Evolutionary conservation across 2,888 invertebrate species (phyloP), one percentile per base, ranked within the genome.

Genomic region (Lumbricus terrestris): DNA sequence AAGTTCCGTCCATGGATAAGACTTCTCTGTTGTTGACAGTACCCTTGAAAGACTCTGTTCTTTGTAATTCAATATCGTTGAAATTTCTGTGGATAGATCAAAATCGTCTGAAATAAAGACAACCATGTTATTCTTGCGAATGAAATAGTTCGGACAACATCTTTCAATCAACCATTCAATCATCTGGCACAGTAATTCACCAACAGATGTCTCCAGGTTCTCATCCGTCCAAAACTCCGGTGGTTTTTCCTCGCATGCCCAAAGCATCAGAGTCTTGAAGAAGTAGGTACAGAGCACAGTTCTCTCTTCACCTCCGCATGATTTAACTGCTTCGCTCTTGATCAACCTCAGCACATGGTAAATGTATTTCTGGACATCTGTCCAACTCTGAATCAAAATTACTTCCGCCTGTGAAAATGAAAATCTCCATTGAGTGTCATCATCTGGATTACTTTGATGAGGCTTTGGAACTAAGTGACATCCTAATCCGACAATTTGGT

Each of bases 221-320:
- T 35, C 33, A 18, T 88, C 88, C 18, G 37, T 40, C 88, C 88
- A 88, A 38, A 88, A 88, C 11, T 40, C n/a, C n/a, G 37, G 38
- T 18, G 88, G 88, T 38, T 40, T 37, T 16, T 88, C 16, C 40
- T 88, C 88, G 40, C 37, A 88, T 29, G 88, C 88, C 88, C 88
- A 88, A 20, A 88, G 40, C 88, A 88, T 88, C n/a, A 88, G 40
- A 29, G 88, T 88, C 40, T 88, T 88, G 88, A 88, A 88, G 37
- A 38, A 88, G 11, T 88, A 88, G 33, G 88, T 38, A n/a, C 88
- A 40, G 20, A 88, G 40, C 35, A 88, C 35, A 88, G 88, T 38
- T 33, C 38, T 35, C 23, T 29, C n/a, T 23, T 40, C 88, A 23
- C 47, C 47, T 47, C 47, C 47, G 33, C 85, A 37, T n/a, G 1